Percentiles rank a stretch among this genome's conserved stretches.
Conservation (phyloP, 2,113 vertebrate genomes). For the Protomyctophum bolini region DNA sequence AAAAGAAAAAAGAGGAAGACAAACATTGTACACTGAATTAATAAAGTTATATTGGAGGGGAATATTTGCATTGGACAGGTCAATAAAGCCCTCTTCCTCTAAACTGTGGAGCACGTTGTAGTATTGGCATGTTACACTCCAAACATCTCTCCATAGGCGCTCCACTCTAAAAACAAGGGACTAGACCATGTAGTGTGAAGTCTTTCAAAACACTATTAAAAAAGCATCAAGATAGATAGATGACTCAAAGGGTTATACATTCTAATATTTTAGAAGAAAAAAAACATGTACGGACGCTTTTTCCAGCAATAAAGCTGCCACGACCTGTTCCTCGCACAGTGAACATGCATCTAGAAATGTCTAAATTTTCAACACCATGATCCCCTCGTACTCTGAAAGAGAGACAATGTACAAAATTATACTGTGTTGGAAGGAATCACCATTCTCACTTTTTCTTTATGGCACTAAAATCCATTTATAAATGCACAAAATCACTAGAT, state of each 20-base stretch:
- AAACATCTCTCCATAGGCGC: slow-evolving; percentile 31
- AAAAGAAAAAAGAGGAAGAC: too few relatives aligned
- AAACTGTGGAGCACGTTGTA: slow-evolving; percentile 34
- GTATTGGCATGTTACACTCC: slow-evolving; percentile 17
- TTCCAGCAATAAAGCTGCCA: slow-evolving; percentile 10
- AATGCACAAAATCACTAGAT: too few relatives aligned
- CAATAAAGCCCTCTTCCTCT: slow-evolving; percentile 30
- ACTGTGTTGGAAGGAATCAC: slow-evolving; percentile 1
- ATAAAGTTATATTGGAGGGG: too few relatives aligned
- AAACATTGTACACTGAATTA: too few relatives aligned
- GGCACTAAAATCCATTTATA: too few relatives aligned
- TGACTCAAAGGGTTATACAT: neutral
- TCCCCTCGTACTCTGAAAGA: neutral
- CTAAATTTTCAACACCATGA: neutral
- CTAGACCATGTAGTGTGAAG: slow-evolving; percentile 2
- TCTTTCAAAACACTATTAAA: too few relatives aligned
- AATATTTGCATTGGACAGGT: slow-evolving; percentile 23
- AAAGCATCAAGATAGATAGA: too few relatives aligned
- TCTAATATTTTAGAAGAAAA: slow-evolving; percentile 3
- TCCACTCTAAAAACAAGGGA: slow-evolving; percentile 17
- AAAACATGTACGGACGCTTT: slow-evolving; percentile 15
- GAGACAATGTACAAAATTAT: slow-evolving; percentile 1
- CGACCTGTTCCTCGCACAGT: slow-evolving; percentile 2
- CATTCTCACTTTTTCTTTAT: too few relatives aligned
- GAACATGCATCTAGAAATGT: neutral